Evolutionary conservation across 2,797 vertebrate species (phyloP), one percentile per base, ranked within the genome.

Genomic region (Pipistrellus pipistrellus): DNA sequence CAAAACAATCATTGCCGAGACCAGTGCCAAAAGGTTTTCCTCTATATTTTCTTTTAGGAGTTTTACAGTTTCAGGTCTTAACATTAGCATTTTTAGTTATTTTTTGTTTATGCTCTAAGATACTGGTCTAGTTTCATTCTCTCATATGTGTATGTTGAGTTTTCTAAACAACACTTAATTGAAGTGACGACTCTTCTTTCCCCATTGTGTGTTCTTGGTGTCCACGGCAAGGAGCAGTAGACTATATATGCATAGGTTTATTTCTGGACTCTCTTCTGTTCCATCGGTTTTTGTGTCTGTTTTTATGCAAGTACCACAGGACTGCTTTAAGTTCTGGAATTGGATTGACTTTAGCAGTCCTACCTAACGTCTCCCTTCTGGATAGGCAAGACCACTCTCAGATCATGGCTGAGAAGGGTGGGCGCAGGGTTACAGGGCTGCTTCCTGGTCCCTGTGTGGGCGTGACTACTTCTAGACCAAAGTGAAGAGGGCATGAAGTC

Each of bases 61-160:
- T 76, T 76, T 69, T 93, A 87, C 23, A 76, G 18, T 84, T 84
- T 77, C 27, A 62, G 41, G 23, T 84, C 51, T 77, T 84, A 53
- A 71, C 44, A 84, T 77, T 77, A 75, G 41, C 11, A 41, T 66
- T 81, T 93, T 87, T 82, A 13, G 14, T 55, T 27, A 30, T 23
- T 55, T 82, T 81, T 66, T 55, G 13, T 75, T 9, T 66, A 35
- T 46, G 3, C 4, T 82, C 6, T 82, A 66, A 93, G 44, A 8
- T 13, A 38, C 48, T 18, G 10, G 32, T 73, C 46, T 44, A 53
- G 7, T 66, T 81, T 82, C 30, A 46, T 88, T 64, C 30, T 82
- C 81, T 82, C 35, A 23, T 23, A n/a, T 6, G 0, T 66, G 77
- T 23, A 82, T 57, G 44, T 38, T 75, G 30, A 87, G 35, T 57